Base-by-base conservation (phyloP, 1,140 invertebrate species). In the Phymastichus coffea region DNA sequence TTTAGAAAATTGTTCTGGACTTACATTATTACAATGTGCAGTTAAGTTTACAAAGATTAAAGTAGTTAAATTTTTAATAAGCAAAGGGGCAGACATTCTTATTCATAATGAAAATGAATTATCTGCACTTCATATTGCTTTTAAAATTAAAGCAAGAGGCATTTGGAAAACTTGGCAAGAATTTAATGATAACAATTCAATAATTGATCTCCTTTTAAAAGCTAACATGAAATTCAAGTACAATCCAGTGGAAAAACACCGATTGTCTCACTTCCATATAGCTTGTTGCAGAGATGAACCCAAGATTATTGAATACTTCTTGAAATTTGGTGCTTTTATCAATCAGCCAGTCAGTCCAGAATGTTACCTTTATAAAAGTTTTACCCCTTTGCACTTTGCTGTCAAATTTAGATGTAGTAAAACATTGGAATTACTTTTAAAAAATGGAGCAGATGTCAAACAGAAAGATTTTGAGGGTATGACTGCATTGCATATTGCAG, bases 371-470 rank as follows among this genome's bases (percentile, higher is more conserved):
- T 19, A 2, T 52, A 22, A 30, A 3, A 22, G 35, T n/a, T 52
- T 23, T 25, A 52, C 49, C 15, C 49, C 49, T 3, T 52, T 52
- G 15, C 49, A 52, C n/a, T 52, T 37, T 52, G 49, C 49, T 4
- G 49, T 40, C 8, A n/a, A 52, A 17, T 52, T 25, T 23, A 28
- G 38, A 1, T 38, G 49, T 22, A 2, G 23, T 14, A 35, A 52
- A 17, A 37, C 33, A 4, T 19, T 51, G 10, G 28, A 37, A 37
- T 35, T 51, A 28, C 33, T 51, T 7, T 22, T 52, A 15, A 52
- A 25, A 10, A 15, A 12, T 26, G 35, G 35, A 15, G 49, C 49
- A 22, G 49, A 52, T 30, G 38, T 52, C 17, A 52, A 28, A 10
- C 8, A 17, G 6, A 7, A 30, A 35, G 47, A 35, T 3, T 15